A percentile compares a stretch with the other conserved stretches of the same genome.
Conservation (phyloP, 1,140 invertebrate genomes). For the Cherax quadricarinatus region DNA sequence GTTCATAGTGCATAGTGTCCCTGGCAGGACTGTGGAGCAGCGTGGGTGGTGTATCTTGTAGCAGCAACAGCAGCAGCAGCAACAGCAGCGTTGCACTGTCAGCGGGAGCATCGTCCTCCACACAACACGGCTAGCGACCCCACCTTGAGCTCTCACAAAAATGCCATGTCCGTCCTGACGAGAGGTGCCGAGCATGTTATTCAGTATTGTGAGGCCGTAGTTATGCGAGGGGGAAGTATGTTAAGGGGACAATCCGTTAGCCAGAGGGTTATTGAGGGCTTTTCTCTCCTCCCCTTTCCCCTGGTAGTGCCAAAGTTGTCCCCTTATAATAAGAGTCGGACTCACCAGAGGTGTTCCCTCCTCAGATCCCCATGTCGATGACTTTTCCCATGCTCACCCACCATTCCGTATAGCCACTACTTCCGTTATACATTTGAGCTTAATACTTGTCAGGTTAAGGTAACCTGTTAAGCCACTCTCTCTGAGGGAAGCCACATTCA, state of each 20-base stretch:
- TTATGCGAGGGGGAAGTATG: no score
- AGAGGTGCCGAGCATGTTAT: background rate
- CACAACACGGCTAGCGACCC: slow-evolving; percentile 1
- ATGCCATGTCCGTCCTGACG: background rate
- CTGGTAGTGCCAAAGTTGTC: no score
- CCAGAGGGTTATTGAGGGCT: no score
- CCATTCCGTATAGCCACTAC: background rate
- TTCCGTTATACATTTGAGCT: background rate
- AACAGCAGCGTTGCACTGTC: background rate
- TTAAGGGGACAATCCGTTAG: no score
- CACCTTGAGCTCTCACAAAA: background rate
- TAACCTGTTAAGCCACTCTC: background rate
- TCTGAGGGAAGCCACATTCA: no score
- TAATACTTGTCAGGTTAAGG: background rate
- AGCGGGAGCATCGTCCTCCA: slow-evolving; percentile 31
- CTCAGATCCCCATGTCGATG: background rate
- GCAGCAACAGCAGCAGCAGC: background rate
- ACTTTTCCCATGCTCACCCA: background rate
- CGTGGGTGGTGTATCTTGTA: background rate
- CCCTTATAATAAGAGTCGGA: background rate
- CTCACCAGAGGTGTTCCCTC: background rate
- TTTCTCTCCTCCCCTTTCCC: no score
- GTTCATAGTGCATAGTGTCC: no score
- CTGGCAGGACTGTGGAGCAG: no score
- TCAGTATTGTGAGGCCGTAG: background rate